Conservation (phyloP, 2,113 vertebrate genomes). For the Erinaceus europaeus region DNA sequence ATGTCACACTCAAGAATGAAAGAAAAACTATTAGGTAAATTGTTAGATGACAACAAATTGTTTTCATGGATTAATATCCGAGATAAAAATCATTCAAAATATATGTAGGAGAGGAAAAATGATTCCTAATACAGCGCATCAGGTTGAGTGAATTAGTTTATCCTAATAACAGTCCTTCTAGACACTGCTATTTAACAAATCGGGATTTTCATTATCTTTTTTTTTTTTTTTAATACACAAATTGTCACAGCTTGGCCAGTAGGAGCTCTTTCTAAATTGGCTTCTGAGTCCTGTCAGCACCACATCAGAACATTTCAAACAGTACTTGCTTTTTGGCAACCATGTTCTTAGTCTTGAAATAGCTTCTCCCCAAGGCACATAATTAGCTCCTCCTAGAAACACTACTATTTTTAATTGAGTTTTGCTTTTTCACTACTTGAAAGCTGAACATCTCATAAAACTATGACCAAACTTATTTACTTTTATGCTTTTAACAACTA, state of each 20-base stretch:
- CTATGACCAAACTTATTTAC: background rate
- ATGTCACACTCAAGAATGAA: background rate
- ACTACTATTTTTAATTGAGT: constrained; percentile 12
- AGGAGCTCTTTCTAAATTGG: constrained; percentile 51
- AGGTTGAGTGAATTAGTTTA: background rate
- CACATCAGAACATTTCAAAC: constrained; percentile 51
- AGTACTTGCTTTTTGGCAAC: constrained; percentile 35
- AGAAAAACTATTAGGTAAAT: background rate
- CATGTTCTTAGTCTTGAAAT: constrained; percentile 52
- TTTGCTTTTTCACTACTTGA: background rate
- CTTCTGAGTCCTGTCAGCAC: constrained; percentile 16
- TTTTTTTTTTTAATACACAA: background rate
- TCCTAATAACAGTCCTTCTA: background rate
- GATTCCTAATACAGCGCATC: background rate
- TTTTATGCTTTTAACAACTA: background rate
- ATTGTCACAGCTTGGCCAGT: constrained; percentile 4
- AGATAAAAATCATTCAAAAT: background rate
- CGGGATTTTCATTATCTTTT: background rate
- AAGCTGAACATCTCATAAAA: background rate
- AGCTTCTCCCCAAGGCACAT: constrained; percentile 1
- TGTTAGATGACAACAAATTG: background rate
- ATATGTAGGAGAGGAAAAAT: background rate
- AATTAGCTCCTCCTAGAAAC: constrained; percentile 9
- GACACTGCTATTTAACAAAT: background rate
- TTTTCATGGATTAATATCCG: background rate